A percentile compares a stretch with the other conserved stretches of the same genome.
Evolutionary conservation across 2,797 vertebrate species (phyloP).

Genomic region (Peromyscus melanophrys): DNA sequence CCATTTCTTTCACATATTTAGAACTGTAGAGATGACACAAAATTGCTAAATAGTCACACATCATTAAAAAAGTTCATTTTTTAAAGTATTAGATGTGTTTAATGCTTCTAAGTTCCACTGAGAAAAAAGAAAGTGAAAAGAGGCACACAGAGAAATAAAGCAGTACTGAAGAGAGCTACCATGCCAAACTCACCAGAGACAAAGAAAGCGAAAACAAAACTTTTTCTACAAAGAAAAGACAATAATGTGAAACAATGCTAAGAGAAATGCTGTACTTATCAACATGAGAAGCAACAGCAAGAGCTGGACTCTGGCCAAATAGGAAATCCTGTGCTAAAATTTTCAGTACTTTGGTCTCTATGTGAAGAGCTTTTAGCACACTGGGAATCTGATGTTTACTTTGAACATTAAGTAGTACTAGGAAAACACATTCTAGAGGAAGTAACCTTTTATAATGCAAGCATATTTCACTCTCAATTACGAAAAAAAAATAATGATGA

Average conservation of each 20-base stretch:
- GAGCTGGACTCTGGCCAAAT: background rate
- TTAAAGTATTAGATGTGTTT: conserved; percentile 78
- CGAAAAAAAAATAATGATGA: background rate
- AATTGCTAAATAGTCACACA: conserved; percentile 44
- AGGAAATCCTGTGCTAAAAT: background rate
- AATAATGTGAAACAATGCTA: conserved; percentile 34
- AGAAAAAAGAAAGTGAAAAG: conserved; percentile 88
- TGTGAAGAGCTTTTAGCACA: conserved; percentile 29
- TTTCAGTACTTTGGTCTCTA: conserved; percentile 4
- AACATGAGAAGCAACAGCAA: conserved; percentile 4
- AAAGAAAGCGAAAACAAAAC: conserved; percentile 72
- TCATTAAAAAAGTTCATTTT: conserved; percentile 60
- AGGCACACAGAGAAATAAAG: conserved; percentile 78
- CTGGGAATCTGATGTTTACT: background rate
- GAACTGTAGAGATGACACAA: conserved; percentile 3
- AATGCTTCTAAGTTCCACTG: conserved; percentile 85
- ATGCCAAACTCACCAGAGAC: conserved; percentile 55
- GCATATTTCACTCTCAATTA: conserved; percentile 26
- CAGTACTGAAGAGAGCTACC: conserved; percentile 11
- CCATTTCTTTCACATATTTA: conserved; percentile 60
- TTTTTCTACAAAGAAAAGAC: conserved; percentile 42
- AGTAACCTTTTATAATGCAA: conserved; percentile 37
- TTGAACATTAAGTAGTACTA: conserved; percentile 3
- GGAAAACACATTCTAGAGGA: conserved; percentile 57
- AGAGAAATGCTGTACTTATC: conserved; percentile 42